Evolutionary conservation across 2,113 vertebrate genomes (phyloP).

Genomic region (Castor canadensis): DNA sequence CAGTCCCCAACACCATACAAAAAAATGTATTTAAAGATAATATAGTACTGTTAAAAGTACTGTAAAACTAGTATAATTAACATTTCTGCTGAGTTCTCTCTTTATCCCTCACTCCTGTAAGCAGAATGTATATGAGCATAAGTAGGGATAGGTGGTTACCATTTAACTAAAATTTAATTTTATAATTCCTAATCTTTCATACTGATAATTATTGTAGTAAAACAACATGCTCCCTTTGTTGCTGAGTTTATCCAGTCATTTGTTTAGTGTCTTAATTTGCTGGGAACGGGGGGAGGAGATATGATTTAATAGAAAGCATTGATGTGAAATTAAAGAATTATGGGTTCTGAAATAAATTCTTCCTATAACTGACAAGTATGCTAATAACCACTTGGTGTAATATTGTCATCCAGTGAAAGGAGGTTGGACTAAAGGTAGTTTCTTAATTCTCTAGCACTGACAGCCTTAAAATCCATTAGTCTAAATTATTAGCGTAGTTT

Average conservation of each 20-base stretch:
- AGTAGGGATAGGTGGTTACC: background rate
- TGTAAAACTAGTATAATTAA: background rate
- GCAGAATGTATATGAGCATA: slow-evolving; percentile 3
- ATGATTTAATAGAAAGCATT: background rate
- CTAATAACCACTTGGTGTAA: background rate
- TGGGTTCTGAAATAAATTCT: background rate
- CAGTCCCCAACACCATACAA: background rate
- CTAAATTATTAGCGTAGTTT: background rate
- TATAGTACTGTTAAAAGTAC: background rate
- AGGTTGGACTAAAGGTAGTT: background rate
- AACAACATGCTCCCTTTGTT: background rate
- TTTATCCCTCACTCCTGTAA: background rate
- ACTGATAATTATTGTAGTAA: slow-evolving; percentile 24
- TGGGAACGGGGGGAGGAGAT: background rate
- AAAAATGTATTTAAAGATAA: slow-evolving; percentile 20
- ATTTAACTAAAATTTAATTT: slow-evolving; percentile 31
- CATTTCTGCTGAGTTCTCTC: background rate
- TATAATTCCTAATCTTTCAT: slow-evolving; percentile 25
- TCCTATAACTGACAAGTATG: background rate
- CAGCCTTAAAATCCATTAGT: background rate
- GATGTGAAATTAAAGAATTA: slow-evolving; percentile 27
- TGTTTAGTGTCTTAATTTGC: background rate
- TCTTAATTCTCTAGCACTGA: background rate
- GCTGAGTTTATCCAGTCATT: background rate
- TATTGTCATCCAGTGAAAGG: background rate